A percentile compares a stretch with the other conserved stretches of the same genome.
phyloP scores from a whole-genome alignment of 1,140 invertebrate species.

The Euura lappo region DNA sequence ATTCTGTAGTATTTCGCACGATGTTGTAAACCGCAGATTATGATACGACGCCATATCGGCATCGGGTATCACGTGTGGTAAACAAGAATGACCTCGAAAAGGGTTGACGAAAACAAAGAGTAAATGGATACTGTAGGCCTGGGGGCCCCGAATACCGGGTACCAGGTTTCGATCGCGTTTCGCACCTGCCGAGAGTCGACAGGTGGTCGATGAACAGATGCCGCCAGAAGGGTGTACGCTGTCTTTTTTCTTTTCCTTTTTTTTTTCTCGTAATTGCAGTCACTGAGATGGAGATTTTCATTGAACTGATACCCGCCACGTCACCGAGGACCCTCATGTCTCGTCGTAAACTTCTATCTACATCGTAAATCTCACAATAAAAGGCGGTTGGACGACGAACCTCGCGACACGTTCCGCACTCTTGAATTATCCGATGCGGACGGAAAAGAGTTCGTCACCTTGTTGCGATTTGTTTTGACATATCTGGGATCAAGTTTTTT shows the following conservation, averaged over 20 bases:
- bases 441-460: too few species aligned
- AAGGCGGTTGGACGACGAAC: too few species aligned
- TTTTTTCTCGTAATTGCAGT: neutral
- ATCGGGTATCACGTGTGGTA: conserved; percentile 1
- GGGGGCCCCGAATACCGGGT: conserved; percentile 26
- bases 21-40: too few species aligned
- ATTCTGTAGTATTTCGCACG: too few species aligned
- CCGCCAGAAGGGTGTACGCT: conserved; percentile 12
- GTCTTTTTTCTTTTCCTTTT: too few species aligned
- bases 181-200: conserved; percentile 44
- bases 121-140: conserved; percentile 42
- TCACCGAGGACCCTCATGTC: too few species aligned
- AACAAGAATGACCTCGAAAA: conserved; percentile 40
- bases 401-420: too few species aligned
- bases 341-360: too few species aligned
- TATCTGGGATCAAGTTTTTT: too few species aligned
- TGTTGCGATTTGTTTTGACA: too few species aligned
- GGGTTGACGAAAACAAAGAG: conserved; percentile 37
- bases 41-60: neutral
- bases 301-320: neutral
- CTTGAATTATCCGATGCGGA: too few species aligned
- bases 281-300: neutral
- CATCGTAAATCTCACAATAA: too few species aligned
- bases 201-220: conserved; percentile 49
- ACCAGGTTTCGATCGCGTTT: conserved; percentile 29